Percentiles rank a stretch among this genome's conserved stretches.
Evolutionary conservation across 2,113 vertebrate species (phyloP).

Genomic region (Polypterus senegalus): DNA sequence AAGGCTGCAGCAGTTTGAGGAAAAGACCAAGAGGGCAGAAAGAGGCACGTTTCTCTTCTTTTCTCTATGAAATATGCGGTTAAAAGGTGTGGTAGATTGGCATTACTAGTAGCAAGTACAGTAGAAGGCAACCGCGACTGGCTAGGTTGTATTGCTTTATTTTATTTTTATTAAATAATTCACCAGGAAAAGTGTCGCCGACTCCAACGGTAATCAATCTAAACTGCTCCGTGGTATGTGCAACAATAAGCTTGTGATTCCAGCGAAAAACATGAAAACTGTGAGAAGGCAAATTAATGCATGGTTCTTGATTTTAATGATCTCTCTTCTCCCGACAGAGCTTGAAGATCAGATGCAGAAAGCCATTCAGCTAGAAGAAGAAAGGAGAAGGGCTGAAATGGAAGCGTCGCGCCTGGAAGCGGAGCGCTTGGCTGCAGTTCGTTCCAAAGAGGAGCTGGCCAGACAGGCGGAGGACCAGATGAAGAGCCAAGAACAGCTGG

Average conservation of each 20-base stretch:
- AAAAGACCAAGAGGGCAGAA: conserved; percentile 81
- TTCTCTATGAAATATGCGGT: too few species aligned
- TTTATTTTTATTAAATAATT: too few species aligned
- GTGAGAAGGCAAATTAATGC: conserved; percentile 1
- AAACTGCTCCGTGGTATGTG: too few species aligned
- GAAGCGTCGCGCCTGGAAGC: conserved; percentile 82
- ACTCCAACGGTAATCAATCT: too few species aligned
- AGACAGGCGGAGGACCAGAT: conserved; percentile 76
- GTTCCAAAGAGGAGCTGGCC: conserved; percentile 89
- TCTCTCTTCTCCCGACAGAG: conserved; percentile 41
- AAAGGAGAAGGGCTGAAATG: conserved; percentile 68
- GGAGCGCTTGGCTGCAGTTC: conserved; percentile 75
- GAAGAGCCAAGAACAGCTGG: conserved; percentile 91
- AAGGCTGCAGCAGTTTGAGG: conserved; percentile 72
- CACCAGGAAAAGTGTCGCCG: too few species aligned
- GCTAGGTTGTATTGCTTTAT: too few species aligned
- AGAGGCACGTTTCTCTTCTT: conserved; percentile 51
- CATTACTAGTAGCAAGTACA: too few species aligned
- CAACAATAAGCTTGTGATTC: too few species aligned
- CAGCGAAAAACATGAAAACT: too few species aligned
- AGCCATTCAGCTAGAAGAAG: conserved; percentile 74
- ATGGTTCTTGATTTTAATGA: conserved; percentile 3
- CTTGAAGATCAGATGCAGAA: conserved; percentile 81
- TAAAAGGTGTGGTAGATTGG: too few species aligned
- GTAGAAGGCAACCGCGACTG: too few species aligned